phyloP scores from a whole-genome alignment of 1,140 invertebrate genomes.

The Diorhabda carinulata region DNA sequence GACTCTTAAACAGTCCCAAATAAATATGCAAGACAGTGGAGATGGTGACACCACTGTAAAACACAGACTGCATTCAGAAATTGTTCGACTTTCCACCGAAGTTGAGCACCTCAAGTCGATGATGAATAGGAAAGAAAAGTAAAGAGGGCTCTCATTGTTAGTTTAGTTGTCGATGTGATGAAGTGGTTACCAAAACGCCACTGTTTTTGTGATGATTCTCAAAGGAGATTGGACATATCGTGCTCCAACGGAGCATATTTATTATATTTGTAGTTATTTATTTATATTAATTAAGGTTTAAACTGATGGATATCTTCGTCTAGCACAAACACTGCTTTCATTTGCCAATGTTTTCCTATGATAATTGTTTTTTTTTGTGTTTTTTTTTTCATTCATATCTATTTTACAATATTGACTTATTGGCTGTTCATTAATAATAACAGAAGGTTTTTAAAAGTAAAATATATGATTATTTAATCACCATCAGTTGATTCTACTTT shows the following conservation, averaged over 20 bases:
- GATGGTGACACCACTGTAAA: constrained; percentile 57
- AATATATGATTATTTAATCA: background rate
- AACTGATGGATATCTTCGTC: constrained; percentile 24
- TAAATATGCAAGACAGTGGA: constrained; percentile 44
- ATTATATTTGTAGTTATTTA: constrained; percentile 47
- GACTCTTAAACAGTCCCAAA: constrained; percentile 50
- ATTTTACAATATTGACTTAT: too few species aligned
- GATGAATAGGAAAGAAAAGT: constrained; percentile 37
- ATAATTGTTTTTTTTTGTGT: constrained; percentile 10
- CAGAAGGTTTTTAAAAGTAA: too few species aligned
- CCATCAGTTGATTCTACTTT: constrained; percentile 33
- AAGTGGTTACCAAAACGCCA: constrained; percentile 17
- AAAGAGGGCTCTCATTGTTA: constrained; percentile 34
- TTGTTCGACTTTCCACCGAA: constrained; percentile 84
- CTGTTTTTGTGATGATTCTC: constrained; percentile 35
- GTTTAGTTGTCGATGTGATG: constrained; percentile 17
- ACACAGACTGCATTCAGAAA: constrained; percentile 76
- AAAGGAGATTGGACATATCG: constrained; percentile 32
- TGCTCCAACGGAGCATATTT: constrained; percentile 41
- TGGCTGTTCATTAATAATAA: too few species aligned
- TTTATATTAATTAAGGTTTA: constrained; percentile 33
- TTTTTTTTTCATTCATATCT: too few species aligned
- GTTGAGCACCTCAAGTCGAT: constrained; percentile 83
- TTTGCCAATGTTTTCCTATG: constrained; percentile 43
- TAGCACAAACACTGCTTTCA: constrained; percentile 35